Conservation (phyloP, 2,113 vertebrate genomes). For the Bubo bubo region DNA sequence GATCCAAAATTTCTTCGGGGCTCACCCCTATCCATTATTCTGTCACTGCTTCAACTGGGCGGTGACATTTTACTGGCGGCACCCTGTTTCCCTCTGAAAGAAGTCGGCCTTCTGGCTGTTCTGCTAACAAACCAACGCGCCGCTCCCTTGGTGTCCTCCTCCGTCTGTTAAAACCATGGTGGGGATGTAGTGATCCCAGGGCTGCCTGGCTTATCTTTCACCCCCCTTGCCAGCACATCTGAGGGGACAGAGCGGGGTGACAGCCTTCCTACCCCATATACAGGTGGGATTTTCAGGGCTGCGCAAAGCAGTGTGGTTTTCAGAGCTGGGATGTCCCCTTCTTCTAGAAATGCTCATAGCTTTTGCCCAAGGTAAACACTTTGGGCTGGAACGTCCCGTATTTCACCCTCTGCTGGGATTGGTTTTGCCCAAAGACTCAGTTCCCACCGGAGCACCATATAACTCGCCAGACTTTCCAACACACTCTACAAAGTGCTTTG, state of each 20-base stretch:
- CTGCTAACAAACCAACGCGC: neutral
- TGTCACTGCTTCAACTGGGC: neutral
- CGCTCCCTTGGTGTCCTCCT: neutral
- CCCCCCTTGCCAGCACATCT: neutral
- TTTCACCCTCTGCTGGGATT: neutral
- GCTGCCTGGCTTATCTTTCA: neutral
- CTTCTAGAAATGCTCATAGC: neutral
- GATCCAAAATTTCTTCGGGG: constrained; percentile 27
- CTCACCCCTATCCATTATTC: constrained; percentile 56
- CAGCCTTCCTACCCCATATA: accelerated
- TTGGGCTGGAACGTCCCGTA: neutral
- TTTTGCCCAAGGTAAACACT: constrained; percentile 16
- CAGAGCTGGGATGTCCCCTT: neutral
- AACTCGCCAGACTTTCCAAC: constrained; percentile 47
- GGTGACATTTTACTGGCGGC: constrained; percentile 42
- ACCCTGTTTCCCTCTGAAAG: neutral
- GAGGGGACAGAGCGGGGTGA: neutral
- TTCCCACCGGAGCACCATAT: neutral
- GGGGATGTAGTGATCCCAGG: neutral
- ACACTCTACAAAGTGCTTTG: constrained; percentile 34
- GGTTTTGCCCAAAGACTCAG: constrained; percentile 11
- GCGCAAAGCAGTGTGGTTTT: neutral
- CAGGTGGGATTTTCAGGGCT: neutral
- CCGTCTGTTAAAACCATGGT: neutral
- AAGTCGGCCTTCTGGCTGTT: neutral